A percentile compares a stretch with the other conserved stretches of the same genome.
Conservation (phyloP, 2,113 vertebrate genomes). For the Serilophus lunatus region DNA sequence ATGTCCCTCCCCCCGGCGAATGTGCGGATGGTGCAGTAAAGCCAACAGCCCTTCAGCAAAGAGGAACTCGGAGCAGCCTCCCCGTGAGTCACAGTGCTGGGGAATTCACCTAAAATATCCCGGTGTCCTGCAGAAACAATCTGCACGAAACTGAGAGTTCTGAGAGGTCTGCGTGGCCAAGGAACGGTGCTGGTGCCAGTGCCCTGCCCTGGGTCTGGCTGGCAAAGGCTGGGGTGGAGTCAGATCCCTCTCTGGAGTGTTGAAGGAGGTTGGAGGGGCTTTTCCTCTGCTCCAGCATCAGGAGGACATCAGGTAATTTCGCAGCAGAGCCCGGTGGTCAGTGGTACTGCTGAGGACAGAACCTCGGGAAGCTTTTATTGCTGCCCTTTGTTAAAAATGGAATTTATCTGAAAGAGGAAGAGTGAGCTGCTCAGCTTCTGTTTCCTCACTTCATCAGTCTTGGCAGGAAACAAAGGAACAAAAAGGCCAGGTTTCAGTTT, state of each 20-base stretch:
- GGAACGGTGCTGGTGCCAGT: rapidly evolving
- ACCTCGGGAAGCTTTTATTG: not conserved
- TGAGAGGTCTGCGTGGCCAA: rapidly evolving
- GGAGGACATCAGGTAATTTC: rapidly evolving
- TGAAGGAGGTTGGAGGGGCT: rapidly evolving
- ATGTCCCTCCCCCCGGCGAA: rapidly evolving
- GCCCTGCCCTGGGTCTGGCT: too few species aligned
- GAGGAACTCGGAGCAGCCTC: not conserved
- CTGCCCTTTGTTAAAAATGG: not conserved
- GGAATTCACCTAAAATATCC: not conserved
- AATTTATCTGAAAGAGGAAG: not conserved
- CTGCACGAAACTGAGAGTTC: rapidly evolving
- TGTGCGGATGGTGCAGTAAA: rapidly evolving
- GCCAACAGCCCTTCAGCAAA: rapidly evolving
- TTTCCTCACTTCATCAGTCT: not conserved
- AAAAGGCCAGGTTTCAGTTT: not conserved
- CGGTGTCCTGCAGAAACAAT: rapidly evolving
- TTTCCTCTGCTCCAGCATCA: not conserved
- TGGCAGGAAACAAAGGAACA: not conserved
- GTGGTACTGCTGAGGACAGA: not conserved
- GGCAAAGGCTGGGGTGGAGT: rapidly evolving
- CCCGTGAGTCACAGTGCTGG: not conserved
- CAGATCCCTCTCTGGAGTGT: rapidly evolving
- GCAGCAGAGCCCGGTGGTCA: not conserved
- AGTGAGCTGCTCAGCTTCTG: not conserved